Conservation (phyloP, 2,113 vertebrate species). For the Romanogobio albipinnatus region DNA sequence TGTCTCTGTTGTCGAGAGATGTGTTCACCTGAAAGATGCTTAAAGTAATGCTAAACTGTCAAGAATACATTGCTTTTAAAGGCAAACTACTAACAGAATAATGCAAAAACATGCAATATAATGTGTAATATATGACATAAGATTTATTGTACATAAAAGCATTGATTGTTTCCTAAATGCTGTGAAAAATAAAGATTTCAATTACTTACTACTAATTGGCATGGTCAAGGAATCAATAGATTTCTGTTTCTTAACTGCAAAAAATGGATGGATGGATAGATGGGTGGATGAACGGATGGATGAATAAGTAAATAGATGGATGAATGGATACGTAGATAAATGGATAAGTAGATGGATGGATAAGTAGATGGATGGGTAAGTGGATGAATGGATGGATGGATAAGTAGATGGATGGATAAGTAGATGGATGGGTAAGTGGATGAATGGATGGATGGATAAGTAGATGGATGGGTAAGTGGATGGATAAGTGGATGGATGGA, state of each 20-base stretch:
- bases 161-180: constrained; percentile 26
- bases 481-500: too few species aligned
- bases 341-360: too few species aligned
- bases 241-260: too few species aligned
- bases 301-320: too few species aligned
- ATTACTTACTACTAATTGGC: neutral
- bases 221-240: neutral
- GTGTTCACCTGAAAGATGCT: neutral
- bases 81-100: neutral
- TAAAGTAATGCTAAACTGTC: neutral
- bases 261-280: neutral
- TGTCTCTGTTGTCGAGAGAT: neutral
- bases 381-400: too few species aligned
- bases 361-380: too few species aligned
- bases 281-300: neutral
- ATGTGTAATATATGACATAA: neutral
- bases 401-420: too few species aligned
- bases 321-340: too few species aligned
- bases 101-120: neutral
- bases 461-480: too few species aligned
- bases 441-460: too few species aligned
- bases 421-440: too few species aligned
- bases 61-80: neutral
- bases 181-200: neutral
- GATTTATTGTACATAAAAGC: neutral